phyloP scores from a whole-genome alignment of 2,888 invertebrate species.

The Agonopterix arenella region DNA sequence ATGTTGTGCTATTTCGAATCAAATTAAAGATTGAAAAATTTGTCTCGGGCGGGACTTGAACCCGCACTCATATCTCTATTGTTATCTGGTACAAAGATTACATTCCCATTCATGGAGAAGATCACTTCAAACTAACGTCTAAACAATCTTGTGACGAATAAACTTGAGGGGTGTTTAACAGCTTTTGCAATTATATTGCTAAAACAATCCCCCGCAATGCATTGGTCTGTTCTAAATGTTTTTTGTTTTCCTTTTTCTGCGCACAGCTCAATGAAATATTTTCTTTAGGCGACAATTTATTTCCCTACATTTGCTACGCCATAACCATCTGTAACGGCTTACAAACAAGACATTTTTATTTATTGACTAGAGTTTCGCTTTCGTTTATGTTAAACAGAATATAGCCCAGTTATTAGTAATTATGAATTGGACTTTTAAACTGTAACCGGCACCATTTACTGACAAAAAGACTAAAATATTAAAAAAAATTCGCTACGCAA shows the following conservation, averaged over 20 bases:
- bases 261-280: constrained; percentile 4
- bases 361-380: constrained; percentile 3
- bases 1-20: too few species aligned
- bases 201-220: constrained; percentile 2
- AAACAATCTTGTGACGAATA: neutral
- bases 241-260: constrained; percentile 6
- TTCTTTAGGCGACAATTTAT: constrained; percentile 10
- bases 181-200: neutral
- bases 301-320: constrained; percentile 3
- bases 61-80: too few species aligned
- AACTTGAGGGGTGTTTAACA: neutral
- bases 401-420: too few species aligned
- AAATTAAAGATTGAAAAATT: too few species aligned
- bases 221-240: constrained; percentile 10
- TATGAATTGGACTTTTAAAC: too few species aligned
- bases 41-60: too few species aligned
- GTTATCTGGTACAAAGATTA: too few species aligned
- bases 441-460: too few species aligned
- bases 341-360: constrained; percentile 9
- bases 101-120: too few species aligned
- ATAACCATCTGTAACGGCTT: constrained; percentile 13
- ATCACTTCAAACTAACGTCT: neutral
- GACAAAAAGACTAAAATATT: too few species aligned
- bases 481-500: too few species aligned
- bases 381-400: neutral